phyloP scores from a whole-genome alignment of 2,797 vertebrate species.

The Linurgus olivaceus region DNA sequence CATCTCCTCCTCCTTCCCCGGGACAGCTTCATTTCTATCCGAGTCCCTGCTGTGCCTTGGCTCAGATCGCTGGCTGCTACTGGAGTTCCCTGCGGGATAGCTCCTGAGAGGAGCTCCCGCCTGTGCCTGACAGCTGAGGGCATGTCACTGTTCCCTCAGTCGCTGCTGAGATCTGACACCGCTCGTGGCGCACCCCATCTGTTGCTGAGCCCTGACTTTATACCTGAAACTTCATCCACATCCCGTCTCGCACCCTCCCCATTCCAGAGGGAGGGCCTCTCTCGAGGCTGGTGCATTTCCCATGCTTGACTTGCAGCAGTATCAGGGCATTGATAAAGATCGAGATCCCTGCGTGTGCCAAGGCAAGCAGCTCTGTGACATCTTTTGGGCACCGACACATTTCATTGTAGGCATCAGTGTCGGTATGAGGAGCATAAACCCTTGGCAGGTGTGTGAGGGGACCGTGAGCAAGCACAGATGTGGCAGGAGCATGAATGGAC shows the following conservation, averaged over 20 bases:
- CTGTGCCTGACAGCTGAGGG: not conserved
- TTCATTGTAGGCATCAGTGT: fast-evolving
- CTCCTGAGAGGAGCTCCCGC: not conserved
- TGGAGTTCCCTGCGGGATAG: not conserved
- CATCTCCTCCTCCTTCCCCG: fast-evolving
- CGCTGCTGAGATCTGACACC: not conserved
- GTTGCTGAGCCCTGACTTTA: not conserved
- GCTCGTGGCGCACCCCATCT: not conserved
- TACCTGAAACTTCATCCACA: not conserved
- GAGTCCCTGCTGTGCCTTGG: not conserved
- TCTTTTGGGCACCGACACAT: not conserved
- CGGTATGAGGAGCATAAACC: not conserved
- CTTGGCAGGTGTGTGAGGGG: fast-evolving
- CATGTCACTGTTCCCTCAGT: fast-evolving
- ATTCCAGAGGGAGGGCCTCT: fast-evolving
- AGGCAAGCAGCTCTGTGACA: fast-evolving
- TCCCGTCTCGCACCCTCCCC: fast-evolving
- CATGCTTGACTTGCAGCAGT: fast-evolving
- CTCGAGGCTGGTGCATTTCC: fast-evolving
- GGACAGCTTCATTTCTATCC: fast-evolving
- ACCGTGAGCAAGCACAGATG: fast-evolving
- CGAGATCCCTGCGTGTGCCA: fast-evolving
- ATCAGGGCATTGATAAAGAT: not conserved
- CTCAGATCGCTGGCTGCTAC: fast-evolving
- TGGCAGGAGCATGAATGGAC: fast-evolving